Evolutionary conservation across 2,113 vertebrate genomes (phyloP), one percentile per base, ranked within the genome.

Genomic region (Myotis davidii): DNA sequence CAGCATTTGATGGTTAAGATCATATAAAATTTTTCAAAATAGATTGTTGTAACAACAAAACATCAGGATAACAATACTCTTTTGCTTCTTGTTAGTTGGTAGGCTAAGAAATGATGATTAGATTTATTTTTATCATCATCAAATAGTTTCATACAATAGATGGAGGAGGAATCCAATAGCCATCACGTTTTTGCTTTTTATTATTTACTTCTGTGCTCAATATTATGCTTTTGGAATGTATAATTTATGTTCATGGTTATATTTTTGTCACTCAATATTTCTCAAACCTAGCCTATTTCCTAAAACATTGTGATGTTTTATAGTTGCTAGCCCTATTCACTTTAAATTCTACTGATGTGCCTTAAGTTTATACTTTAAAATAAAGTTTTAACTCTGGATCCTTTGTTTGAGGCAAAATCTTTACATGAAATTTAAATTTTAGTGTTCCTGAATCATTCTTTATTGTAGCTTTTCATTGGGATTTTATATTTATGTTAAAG

Each of bases 261-360:
- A 59, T 92, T 7, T 45, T 97, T 97, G 67, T 4, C 52, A 96
- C 34, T 77, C 6, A 64, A 4, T 79, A 34, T 78, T 72, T 7
- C 2, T 85, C 54, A 94, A 48, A 5, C 14, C 39, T 84, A 78
- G 18, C 3, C 7, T 59, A 48, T 78, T 91, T 83, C 54, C 37
- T 88, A 64, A 94, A 56, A 79, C 10, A 81, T 4, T 67, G 34
- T 2, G 54, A 18, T 77, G 8, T 7, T 29, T 91, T 12, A 37
- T 81, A 3, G n/a, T 65, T 79, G 11, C 48, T n/a, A 86, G 16
- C 0, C 23, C 34, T 77, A 65, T 81, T 81, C 87, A 88, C 5
- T 61, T 78, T 78, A 50, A 85, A 64, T 81, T 74, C 54, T 88
- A 18, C 25, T 8, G 2, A 45, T 34, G 6, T 6, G 0, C 21